These are phyloP conservation scores for Echinops telfairi DNA, from an alignment of 2,113 vertebrate species.

Conservation along the genomic window DNA sequence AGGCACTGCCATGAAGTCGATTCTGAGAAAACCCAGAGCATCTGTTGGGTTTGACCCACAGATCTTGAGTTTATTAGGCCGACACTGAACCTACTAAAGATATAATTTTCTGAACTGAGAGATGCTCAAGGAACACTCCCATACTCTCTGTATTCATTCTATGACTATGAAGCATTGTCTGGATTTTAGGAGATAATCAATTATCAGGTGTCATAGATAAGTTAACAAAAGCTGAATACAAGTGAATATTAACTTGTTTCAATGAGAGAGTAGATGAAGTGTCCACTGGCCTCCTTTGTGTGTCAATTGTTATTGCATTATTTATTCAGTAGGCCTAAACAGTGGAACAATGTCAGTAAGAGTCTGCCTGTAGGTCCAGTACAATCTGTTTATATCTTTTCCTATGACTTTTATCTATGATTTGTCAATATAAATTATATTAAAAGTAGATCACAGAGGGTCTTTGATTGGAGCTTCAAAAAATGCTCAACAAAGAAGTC, in stretches of 20 bases:
- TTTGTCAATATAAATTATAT: not conserved
- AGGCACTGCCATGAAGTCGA: no score
- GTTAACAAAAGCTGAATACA: not conserved
- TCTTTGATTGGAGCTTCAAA: not conserved
- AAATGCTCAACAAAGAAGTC: not conserved
- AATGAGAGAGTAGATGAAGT: not conserved
- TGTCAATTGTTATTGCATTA: not conserved
- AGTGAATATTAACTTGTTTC: not conserved
- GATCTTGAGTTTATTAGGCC: no score
- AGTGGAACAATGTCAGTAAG: not conserved
- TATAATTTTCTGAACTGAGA: no score
- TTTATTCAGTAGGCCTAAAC: not conserved
- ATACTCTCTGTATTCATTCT: not conserved
- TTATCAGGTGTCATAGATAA: not conserved
- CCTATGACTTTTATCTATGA: not conserved
- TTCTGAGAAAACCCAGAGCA: no score
- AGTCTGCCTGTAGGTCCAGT: not conserved
- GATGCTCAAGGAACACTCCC: not conserved
- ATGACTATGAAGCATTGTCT: not conserved
- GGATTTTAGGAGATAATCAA: rapidly evolving
- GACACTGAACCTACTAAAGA: no score
- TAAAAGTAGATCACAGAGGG: not conserved
- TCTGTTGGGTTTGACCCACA: no score
- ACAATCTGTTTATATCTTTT: not conserved
- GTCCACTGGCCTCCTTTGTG: not conserved